These are phyloP conservation scores for Coelopa pilipes DNA, from an alignment of 2,888 invertebrate species.

Conservation along the genomic window DNA sequence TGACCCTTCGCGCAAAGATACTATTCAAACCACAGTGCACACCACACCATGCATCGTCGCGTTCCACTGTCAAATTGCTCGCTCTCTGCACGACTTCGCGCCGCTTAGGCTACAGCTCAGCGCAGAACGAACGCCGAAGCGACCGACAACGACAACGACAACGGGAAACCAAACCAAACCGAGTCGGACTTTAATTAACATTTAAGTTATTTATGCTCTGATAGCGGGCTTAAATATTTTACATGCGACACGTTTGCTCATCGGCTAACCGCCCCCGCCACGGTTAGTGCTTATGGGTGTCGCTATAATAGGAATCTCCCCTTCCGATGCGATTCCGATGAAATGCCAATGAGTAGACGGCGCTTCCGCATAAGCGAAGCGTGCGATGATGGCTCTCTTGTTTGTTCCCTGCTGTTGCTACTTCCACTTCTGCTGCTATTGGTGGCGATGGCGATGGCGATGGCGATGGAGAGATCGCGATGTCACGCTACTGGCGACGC, in stretches of 20 bases:
- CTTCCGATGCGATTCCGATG: constrained; percentile 40
- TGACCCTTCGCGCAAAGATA: too few relatives aligned
- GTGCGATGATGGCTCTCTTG: not conserved
- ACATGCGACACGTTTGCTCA: constrained; percentile 23
- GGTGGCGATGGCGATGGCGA: too few relatives aligned
- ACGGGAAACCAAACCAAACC: constrained; percentile 7
- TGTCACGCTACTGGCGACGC: too few relatives aligned
- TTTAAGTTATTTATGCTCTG: constrained; percentile 27
- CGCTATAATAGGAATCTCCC: constrained; percentile 16
- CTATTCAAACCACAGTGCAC: too few relatives aligned
- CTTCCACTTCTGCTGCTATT: not conserved
- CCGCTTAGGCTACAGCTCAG: too few relatives aligned
- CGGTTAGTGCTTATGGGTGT: not conserved
- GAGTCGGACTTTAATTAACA: not conserved
- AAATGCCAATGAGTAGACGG: constrained; percentile 44
- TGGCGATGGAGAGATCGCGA: too few relatives aligned
- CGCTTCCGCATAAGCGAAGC: constrained; percentile 41
- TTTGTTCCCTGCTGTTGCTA: not conserved
- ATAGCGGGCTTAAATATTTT: constrained; percentile 25
- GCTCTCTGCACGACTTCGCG: too few relatives aligned
- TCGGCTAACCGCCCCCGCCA: not conserved
- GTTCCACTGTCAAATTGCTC: too few relatives aligned
- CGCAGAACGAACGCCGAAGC: too few relatives aligned
- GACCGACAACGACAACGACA: not conserved
- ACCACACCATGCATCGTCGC: too few relatives aligned